These are phyloP conservation scores for Anastatus disparis DNA, from an alignment of 1,140 invertebrate genomes.

Conservation along the genomic window DNA sequence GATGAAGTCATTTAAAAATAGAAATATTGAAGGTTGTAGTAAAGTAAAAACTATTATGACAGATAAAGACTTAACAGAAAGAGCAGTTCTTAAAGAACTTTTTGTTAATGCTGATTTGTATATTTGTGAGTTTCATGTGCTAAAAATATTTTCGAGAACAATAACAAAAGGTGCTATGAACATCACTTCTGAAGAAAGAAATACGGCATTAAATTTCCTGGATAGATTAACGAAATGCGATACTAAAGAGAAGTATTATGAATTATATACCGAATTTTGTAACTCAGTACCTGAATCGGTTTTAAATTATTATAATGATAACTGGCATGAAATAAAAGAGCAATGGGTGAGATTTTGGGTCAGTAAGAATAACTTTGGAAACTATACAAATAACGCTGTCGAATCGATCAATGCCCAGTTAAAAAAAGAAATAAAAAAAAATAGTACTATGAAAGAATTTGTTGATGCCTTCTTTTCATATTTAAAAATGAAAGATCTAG, in stretches of 20 bases:
- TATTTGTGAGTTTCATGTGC: conserved; percentile 37
- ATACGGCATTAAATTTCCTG: conserved; percentile 11
- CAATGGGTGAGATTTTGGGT: conserved; percentile 27
- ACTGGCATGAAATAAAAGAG: conserved; percentile 39
- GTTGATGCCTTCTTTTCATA: background rate
- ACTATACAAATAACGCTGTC: background rate
- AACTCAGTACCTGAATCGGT: conserved; percentile 12
- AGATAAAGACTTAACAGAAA: conserved; percentile 38
- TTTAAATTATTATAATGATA: conserved; percentile 41
- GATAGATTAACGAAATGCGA: conserved; percentile 26
- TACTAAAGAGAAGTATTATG: conserved; percentile 33
- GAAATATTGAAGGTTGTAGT: background rate
- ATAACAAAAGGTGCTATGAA: conserved; percentile 10
- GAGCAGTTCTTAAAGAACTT: conserved; percentile 35
- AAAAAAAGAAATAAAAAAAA: background rate
- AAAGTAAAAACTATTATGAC: conserved; percentile 39
- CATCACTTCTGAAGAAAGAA: background rate
- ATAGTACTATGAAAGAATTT: background rate
- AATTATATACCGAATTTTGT: conserved; percentile 17
- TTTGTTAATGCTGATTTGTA: conserved; percentile 32
- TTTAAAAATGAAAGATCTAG: background rate
- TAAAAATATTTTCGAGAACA: conserved; percentile 31
- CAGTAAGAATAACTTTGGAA: background rate
- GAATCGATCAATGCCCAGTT: background rate
- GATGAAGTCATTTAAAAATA: background rate